Percentiles rank a stretch among this genome's conserved stretches.
Evolutionary conservation across 2,888 invertebrate species (phyloP).

Genomic region (Polydrusus tereticollis): DNA sequence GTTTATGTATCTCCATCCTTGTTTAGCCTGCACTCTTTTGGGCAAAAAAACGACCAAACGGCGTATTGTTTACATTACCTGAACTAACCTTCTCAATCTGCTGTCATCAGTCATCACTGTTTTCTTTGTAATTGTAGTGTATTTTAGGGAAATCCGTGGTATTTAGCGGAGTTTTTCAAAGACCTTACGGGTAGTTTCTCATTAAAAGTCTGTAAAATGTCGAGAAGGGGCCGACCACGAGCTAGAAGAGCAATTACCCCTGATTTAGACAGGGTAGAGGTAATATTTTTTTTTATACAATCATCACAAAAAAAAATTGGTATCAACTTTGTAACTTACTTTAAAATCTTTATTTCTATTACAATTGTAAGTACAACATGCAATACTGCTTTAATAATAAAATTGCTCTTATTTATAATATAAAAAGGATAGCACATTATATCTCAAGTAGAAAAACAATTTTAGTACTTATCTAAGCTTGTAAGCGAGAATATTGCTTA

Average conservation of each 20-base stretch:
- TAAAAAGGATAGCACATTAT: not conserved
- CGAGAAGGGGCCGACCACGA: conserved; percentile 17
- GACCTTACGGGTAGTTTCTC: not conserved
- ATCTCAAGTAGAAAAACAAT: not conserved
- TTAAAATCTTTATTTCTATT: not conserved
- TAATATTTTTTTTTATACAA: not conserved
- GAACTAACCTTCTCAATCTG: not conserved
- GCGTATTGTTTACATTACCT: not conserved
- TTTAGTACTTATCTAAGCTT: not conserved
- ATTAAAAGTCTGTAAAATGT: not conserved
- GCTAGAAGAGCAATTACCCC: conserved; percentile 11
- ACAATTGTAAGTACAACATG: not conserved
- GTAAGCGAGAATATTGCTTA: too few species aligned
- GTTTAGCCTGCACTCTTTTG: too few species aligned
- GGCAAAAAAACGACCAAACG: too few species aligned
- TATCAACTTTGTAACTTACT: not conserved
- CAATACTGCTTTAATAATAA: not conserved
- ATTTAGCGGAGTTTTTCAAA: not conserved
- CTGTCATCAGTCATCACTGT: not conserved
- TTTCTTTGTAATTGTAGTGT: not conserved
- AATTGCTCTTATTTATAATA: not conserved
- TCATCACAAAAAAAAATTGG: not conserved
- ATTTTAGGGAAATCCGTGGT: not conserved
- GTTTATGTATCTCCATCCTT: too few species aligned
- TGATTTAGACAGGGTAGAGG: conserved; percentile 18